phyloP scores from a whole-genome alignment of 2,113 vertebrate species.

The Gymnarchus niloticus region DNA sequence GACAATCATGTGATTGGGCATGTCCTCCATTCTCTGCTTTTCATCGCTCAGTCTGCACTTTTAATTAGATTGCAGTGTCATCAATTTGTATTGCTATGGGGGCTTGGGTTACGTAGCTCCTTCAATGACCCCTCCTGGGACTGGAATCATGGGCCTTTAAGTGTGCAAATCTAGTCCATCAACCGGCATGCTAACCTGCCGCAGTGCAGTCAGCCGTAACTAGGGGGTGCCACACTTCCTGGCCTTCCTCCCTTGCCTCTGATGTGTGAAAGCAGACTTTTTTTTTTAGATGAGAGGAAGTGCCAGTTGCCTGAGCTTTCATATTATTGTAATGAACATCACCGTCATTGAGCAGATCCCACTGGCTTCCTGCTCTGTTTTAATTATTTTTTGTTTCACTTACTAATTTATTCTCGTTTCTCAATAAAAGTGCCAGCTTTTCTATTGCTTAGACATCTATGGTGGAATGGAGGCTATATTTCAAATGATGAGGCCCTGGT shows the following conservation, averaged over 20 bases:
- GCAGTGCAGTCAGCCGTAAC: background rate
- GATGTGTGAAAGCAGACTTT: background rate
- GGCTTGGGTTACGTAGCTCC: background rate
- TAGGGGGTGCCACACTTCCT: background rate
- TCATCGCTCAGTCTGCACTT: too few relatives aligned
- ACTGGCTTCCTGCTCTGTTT: constrained; percentile 14
- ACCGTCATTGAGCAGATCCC: background rate
- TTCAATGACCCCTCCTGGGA: background rate
- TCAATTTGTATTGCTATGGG: background rate
- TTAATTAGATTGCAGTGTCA: background rate
- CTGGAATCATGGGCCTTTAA: background rate
- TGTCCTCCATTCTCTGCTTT: background rate
- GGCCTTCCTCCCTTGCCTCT: background rate
- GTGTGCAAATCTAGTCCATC: background rate
- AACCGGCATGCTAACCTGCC: background rate
- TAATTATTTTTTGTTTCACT: constrained; percentile 21
- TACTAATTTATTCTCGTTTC: constrained; percentile 21
- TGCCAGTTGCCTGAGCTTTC: constrained; percentile 10
- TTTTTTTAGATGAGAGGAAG: constrained; percentile 9
- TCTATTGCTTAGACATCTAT: constrained; percentile 22
- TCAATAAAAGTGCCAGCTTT: constrained; percentile 1
- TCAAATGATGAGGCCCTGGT: background rate
- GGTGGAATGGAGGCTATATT: constrained; percentile 3
- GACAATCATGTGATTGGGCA: too few relatives aligned
- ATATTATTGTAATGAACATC: constrained; percentile 22